These are phyloP conservation scores for Sylvicapra grimmia DNA, from an alignment of 2,113 vertebrate genomes.

Conservation along the genomic window DNA sequence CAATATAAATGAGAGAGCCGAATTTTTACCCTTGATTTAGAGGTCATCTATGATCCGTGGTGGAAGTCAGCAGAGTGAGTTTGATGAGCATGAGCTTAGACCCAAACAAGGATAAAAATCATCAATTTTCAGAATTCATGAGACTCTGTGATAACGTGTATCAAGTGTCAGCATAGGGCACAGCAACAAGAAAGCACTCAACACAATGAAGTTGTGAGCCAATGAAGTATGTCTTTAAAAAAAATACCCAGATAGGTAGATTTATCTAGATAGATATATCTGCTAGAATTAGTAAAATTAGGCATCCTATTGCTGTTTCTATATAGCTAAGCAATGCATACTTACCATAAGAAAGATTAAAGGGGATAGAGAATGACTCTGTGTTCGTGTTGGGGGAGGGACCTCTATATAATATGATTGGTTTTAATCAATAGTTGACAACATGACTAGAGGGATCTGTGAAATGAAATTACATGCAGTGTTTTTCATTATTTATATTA, in stretches of 20 bases:
- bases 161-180: neutral
- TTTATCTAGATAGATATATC: neutral
- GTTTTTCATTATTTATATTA: slow-evolving; percentile 9
- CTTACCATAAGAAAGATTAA: neutral
- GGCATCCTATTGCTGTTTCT: neutral
- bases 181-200: neutral
- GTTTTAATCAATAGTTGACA: slow-evolving; percentile 1
- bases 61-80: neutral
- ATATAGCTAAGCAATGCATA: neutral
- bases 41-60: neutral
- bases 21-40: neutral
- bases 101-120: neutral
- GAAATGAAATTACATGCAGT: neutral
- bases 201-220: neutral
- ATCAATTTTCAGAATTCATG: neutral
- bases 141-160: neutral
- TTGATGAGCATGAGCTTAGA: no score
- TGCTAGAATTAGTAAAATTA: neutral
- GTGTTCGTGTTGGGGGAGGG: neutral
- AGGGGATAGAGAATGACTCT: neutral
- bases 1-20: neutral
- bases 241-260: neutral
- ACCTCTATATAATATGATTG: neutral
- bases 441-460: neutral
- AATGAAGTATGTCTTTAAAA: neutral